Evolutionary conservation across 2,888 invertebrate genomes (phyloP).

Genomic region (Aphodius sticticus): DNA sequence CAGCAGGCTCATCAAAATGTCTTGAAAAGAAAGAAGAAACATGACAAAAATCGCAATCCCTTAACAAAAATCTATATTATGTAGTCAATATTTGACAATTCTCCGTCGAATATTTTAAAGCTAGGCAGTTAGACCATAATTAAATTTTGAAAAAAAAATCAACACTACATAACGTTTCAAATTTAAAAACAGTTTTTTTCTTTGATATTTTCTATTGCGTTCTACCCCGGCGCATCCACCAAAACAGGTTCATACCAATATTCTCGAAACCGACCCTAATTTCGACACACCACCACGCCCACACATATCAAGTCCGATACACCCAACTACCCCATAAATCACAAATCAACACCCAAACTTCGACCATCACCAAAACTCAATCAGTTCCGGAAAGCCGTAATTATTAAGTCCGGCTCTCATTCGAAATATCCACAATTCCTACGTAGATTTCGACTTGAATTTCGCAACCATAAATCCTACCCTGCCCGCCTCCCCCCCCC

Average conservation of each 20-base stretch:
- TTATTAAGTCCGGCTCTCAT: not conserved
- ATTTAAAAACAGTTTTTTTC: too few species aligned
- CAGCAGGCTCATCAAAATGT: too few species aligned
- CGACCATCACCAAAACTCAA: not conserved
- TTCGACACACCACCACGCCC: not conserved
- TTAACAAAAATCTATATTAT: too few species aligned
- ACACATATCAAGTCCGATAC: not conserved
- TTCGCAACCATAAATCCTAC: not conserved
- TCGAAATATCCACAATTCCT: not conserved
- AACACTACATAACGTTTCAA: too few species aligned
- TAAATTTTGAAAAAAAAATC: too few species aligned
- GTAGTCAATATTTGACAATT: too few species aligned
- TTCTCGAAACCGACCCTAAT: not conserved
- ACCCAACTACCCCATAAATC: not conserved
- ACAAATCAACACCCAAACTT: not conserved
- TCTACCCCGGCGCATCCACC: too few species aligned
- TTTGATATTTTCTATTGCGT: too few species aligned
- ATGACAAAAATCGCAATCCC: too few species aligned
- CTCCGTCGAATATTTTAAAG: too few species aligned
- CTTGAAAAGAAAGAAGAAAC: too few species aligned
- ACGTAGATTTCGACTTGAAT: not conserved
- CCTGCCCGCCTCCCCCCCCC: not conserved
- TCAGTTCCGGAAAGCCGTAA: not conserved
- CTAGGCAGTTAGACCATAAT: too few species aligned
- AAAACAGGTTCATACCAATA: not conserved